Evolutionary conservation across 1,140 invertebrate species (phyloP), one percentile per base, ranked within the genome.

Genomic region (Tyrophagus putrescentiae): DNA sequence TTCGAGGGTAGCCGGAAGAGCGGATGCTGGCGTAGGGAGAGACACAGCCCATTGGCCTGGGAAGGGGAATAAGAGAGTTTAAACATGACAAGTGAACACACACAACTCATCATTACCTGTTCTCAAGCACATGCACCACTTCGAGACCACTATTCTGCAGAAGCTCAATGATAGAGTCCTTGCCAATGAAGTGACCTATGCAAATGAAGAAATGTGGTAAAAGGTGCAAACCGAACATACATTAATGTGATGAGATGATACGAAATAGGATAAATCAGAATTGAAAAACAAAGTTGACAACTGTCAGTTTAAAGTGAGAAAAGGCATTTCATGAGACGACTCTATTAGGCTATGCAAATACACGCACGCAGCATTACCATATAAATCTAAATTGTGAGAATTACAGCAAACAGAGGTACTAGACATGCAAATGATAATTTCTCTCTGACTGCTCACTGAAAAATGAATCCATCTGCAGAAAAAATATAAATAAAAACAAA

Each of bases 131-230:
- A 33, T 62, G 59, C 23, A 53, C 57, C 33, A 65, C 58, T 23
- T 54, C 23, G 41, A 52, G 53, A 11, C 64, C 50, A 36, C 32
- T 39, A 56, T 39, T 9, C 60, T 66, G 64, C 27, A 77, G 65
- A 52, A 72, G 68, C 59, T 77, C 72, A 60, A 77, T 66, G 39
- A 78, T 70, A 28, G 75, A 75, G 61, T 76, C 66, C 64, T 77
- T 75, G 6, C 76, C 76, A 33, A 77, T 62, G 68, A 76, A 77
- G 66, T 76, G 76, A 52, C 72, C 76, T 76, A 67, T 21, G 67
- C 68, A 65, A 42, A 42, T 42, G 25, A 42, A 1, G 41, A 5
- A 23, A 42, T n/a, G 11, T 50, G 21, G 16, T 25, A 50, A 13
- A 50, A n/a, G n/a, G 16, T 16, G 32, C 25, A 50, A 23, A 23